These are phyloP conservation scores for Hystrix cristata DNA, from an alignment of 2,113 vertebrate species.

Conservation along the genomic window DNA sequence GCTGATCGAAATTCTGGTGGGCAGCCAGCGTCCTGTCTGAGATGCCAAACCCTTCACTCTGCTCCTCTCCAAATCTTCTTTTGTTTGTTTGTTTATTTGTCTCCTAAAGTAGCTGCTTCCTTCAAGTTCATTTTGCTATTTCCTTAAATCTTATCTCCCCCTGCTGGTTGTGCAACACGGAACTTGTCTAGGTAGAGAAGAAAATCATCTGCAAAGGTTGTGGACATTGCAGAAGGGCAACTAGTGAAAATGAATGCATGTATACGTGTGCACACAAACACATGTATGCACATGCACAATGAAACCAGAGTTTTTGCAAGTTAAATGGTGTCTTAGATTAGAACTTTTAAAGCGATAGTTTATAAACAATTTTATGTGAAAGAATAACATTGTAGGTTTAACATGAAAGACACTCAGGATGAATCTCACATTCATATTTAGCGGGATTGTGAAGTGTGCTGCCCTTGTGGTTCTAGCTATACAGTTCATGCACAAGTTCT, in stretches of 20 bases:
- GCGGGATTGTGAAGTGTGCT: background rate
- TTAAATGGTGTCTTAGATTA: background rate
- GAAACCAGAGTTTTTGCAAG: background rate
- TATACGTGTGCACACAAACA: background rate
- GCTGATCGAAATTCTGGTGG: constrained; percentile 65
- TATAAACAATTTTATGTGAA: constrained; percentile 33
- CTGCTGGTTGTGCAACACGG: constrained; percentile 94
- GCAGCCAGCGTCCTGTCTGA: constrained; percentile 46
- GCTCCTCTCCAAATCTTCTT: background rate
- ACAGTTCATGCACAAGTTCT: background rate
- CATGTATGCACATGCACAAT: fast-evolving
- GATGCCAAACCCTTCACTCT: constrained; percentile 41
- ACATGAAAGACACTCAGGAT: background rate
- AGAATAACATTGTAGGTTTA: background rate
- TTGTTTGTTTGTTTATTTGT: constrained; percentile 75
- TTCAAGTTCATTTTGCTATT: constrained; percentile 86
- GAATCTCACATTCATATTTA: fast-evolving
- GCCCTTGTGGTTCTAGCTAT: background rate
- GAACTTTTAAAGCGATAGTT: background rate
- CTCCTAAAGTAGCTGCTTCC: constrained; percentile 70
- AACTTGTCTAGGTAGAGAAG: constrained; percentile 38
- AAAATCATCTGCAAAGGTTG: constrained; percentile 38
- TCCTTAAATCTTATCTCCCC: constrained; percentile 98
- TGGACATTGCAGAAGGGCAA: background rate
- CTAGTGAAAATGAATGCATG: background rate